Percentiles rank a stretch among this genome's conserved stretches.
phyloP scores from a whole-genome alignment of 1,140 invertebrate species.

The Diplogasteroides magnus region DNA sequence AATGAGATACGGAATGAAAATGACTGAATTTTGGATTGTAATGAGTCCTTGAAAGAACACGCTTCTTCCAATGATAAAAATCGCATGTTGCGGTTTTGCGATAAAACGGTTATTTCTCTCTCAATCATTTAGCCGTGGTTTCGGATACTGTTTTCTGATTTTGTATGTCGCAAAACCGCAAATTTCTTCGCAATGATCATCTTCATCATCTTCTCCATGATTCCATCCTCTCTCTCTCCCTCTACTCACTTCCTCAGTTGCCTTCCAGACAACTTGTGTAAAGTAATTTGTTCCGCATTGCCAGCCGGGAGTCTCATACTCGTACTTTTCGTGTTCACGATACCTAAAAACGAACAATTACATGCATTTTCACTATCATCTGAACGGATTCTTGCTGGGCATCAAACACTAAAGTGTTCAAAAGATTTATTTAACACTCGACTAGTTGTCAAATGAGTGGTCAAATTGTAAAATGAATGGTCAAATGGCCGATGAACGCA shows the following conservation, averaged over 20 bases:
- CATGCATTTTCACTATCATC: background rate
- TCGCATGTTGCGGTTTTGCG: too few relatives aligned
- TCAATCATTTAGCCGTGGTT: too few relatives aligned
- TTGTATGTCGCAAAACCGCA: background rate
- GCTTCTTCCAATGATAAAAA: too few relatives aligned
- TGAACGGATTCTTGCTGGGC: background rate
- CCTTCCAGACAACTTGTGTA: conserved; percentile 51
- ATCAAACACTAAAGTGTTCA: background rate
- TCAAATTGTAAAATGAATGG: too few relatives aligned
- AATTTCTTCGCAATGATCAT: background rate
- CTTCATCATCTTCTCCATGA: background rate
- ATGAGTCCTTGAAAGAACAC: too few relatives aligned
- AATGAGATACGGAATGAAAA: too few relatives aligned
- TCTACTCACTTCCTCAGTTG: conserved; percentile 44
- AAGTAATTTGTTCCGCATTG: conserved; percentile 54
- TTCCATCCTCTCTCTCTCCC: background rate
- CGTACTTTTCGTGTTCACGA: conserved; percentile 49
- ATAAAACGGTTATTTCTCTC: too few relatives aligned
- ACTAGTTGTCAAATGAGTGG: too few relatives aligned
- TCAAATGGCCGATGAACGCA: too few relatives aligned
- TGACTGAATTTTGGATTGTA: too few relatives aligned
- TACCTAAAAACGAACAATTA: conserved; percentile 52
- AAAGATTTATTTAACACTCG: background rate
- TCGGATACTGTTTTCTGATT: background rate
- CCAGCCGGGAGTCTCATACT: conserved; percentile 54